phyloP scores from a whole-genome alignment of 2,888 invertebrate species.

The Lycia hirtaria region DNA sequence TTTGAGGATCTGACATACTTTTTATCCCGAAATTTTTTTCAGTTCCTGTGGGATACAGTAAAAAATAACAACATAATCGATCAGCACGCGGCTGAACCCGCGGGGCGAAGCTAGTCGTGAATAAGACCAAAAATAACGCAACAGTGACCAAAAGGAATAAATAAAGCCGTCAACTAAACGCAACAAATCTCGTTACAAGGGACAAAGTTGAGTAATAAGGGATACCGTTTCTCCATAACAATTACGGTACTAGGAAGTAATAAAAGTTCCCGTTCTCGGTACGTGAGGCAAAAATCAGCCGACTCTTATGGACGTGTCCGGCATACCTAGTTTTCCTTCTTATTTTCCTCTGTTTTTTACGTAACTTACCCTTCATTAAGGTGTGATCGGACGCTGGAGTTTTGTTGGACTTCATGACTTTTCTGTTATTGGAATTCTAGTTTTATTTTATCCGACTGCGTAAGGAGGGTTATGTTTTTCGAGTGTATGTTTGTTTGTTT shows the following conservation, averaged over 20 bases:
- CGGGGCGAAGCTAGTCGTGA: too few species aligned
- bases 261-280: constrained; percentile 77
- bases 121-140: not conserved
- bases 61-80: too few species aligned
- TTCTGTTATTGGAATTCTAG: not conserved
- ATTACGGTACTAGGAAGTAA: constrained; percentile 77
- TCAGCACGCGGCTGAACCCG: too few species aligned
- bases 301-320: constrained; percentile 71
- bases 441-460: not conserved
- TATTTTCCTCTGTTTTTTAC: constrained; percentile 56
- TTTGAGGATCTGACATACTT: too few species aligned
- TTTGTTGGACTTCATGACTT: constrained; percentile 8
- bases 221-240: constrained; percentile 74
- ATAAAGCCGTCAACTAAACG: constrained; percentile 34
- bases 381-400: constrained; percentile 27
- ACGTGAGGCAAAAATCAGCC: constrained; percentile 77
- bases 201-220: constrained; percentile 75
- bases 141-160: constrained; percentile 35
- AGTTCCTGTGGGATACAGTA: too few species aligned
- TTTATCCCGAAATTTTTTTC: too few species aligned
- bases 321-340: constrained; percentile 65
- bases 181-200: constrained; percentile 57
- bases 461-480: too few species aligned
- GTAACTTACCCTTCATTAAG: constrained; percentile 46
- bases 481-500: too few species aligned